Base-by-base conservation (phyloP, 1,140 invertebrate genomes). In the Drosophila pandora region DNA sequence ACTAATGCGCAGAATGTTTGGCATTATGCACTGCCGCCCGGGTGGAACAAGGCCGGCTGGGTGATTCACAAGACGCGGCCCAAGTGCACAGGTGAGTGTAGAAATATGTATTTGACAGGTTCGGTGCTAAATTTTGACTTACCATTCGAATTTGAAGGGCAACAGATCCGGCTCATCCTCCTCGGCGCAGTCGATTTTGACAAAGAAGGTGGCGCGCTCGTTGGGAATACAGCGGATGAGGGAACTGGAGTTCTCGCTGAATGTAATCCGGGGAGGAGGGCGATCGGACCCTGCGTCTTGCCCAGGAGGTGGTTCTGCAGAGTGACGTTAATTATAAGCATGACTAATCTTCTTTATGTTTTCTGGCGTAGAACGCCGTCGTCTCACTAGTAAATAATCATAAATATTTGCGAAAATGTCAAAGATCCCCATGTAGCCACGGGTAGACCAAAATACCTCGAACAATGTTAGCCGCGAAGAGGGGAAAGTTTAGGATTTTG, bases 71-170 rank as follows among this genome's bases (percentile, higher is more conserved):
- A 22, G 23, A 17, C 13, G 41, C 5, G 17, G 17, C 41, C 37
- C 21, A 49, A 45, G 58, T 59, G 56, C 57, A 58, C 48, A 65
- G 56, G 73, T 68, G 53, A 41, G 30, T 56, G 37, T 21, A 52
- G 9, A 68, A 48, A 69, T 17, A 5, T 12, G 17, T 21, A 60
- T 53, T 37, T 37, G 34, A 67, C 25, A 64, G 41, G 43, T 23
- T 1, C 21, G n/a, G n/a, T n/a, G 28, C 39, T 45, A 25, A 68
- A 25, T 57, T 67, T 37, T 49, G 83, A 82, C 90, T 90, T 91
- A 91, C 90, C 90, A 91, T 50, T 91, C 85, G 60, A 91, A 91
- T 82, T 90, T 85, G 74, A 91, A 85, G 67, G 90, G 90, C 76
- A 91, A 52, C 54, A 90, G 43, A 30, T 90, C 81, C 23, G 76